Conservation (phyloP, 2,888 invertebrate genomes). For the Physocephala rufipes region DNA sequence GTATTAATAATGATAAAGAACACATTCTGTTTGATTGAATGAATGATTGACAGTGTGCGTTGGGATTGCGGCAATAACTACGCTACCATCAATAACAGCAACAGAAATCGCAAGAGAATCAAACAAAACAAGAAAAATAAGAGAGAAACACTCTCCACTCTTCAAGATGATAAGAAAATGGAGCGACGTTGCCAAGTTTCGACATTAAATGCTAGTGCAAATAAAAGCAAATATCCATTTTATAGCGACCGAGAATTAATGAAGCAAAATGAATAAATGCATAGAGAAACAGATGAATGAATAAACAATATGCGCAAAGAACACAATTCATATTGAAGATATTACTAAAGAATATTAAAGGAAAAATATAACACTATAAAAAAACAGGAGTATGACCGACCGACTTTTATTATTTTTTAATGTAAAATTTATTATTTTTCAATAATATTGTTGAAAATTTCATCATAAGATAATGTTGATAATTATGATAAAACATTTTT, state of each 20-base stretch:
- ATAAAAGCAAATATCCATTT: too few species aligned
- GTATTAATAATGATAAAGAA: background rate
- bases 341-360: too few species aligned
- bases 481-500: too few species aligned
- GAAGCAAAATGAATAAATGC: background rate
- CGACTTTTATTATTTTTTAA: too few species aligned
- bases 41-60: background rate
- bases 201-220: background rate
- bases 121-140: background rate
- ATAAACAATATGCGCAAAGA: background rate
- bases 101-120: background rate
- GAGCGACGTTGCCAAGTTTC: conserved; percentile 31
- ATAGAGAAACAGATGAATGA: background rate
- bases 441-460: too few species aligned
- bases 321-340: background rate
- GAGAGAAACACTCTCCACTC: background rate
- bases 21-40: background rate
- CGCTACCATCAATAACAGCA: conserved; percentile 15
- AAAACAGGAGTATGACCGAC: too few species aligned
- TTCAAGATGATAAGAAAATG: background rate
- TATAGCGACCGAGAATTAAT: background rate
- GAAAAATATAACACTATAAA: too few species aligned
- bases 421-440: too few species aligned
- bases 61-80: background rate
- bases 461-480: too few species aligned